phyloP scores from a whole-genome alignment of 1,140 invertebrate species.

The Probaryconus sp. region DNA sequence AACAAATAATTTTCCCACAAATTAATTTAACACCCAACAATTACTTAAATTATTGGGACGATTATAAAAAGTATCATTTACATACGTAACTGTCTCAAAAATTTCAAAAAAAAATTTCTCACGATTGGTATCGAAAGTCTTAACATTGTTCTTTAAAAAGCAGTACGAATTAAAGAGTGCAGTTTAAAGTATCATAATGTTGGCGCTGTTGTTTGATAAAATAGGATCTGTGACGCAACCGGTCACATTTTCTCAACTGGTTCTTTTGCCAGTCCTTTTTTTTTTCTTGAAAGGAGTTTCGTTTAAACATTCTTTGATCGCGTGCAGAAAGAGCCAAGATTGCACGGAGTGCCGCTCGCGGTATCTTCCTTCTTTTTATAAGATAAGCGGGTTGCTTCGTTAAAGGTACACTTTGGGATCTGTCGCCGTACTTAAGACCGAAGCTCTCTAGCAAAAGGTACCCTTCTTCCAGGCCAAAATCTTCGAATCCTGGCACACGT shows the following conservation, averaged over 20 bases:
- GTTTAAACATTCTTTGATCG: constrained; percentile 48
- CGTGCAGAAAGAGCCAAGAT: constrained; percentile 49
- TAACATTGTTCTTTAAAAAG: constrained; percentile 9
- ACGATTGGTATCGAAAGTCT: constrained; percentile 8
- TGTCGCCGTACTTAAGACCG: constrained; percentile 48
- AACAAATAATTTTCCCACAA: constrained; percentile 5
- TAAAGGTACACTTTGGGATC: constrained; percentile 56
- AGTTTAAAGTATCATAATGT: constrained; percentile 42
- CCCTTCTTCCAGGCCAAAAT: constrained; percentile 24
- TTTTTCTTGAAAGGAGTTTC: background rate
- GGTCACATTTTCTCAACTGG: constrained; percentile 47
- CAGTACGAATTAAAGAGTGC: constrained; percentile 37
- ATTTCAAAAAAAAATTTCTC: constrained; percentile 18
- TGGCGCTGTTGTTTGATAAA: constrained; percentile 34
- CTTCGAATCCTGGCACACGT: constrained; percentile 25
- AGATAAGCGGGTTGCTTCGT: constrained; percentile 56
- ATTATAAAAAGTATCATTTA: constrained; percentile 19
- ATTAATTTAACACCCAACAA: too few relatives aligned
- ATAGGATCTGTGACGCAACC: constrained; percentile 53
- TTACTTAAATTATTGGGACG: background rate
- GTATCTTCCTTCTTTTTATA: constrained; percentile 53
- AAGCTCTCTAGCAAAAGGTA: constrained; percentile 5
- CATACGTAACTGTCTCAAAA: constrained; percentile 33
- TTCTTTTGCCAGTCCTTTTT: constrained; percentile 43
- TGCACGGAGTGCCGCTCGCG: constrained; percentile 34